Evolutionary conservation across 2,113 vertebrate genomes (phyloP).

Genomic region (Phalacrocorax brasilianus): DNA sequence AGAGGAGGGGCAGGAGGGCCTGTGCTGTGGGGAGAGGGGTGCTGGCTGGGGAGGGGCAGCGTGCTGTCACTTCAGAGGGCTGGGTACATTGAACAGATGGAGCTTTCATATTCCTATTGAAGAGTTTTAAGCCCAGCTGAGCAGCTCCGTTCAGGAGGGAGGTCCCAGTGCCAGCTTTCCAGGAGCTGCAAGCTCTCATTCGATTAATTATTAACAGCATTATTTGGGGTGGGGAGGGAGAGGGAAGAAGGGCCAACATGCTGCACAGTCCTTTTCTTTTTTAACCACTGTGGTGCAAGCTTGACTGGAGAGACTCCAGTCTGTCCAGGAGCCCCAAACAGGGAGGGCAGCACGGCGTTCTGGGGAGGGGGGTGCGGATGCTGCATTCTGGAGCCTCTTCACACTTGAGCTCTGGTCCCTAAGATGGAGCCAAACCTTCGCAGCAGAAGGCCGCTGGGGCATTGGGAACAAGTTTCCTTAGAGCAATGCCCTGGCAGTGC

Average conservation of each 20-base stretch:
- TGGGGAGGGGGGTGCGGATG: neutral
- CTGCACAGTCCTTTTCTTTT: neutral
- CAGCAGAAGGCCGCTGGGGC: neutral
- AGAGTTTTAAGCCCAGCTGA: constrained; percentile 72
- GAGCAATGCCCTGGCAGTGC: neutral
- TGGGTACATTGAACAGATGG: constrained; percentile 49
- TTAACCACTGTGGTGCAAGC: constrained; percentile 41
- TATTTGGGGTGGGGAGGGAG: constrained; percentile 65
- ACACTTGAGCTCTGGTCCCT: neutral
- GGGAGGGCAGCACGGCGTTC: neutral
- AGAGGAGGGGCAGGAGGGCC: neutral
- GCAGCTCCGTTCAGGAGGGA: constrained; percentile 68
- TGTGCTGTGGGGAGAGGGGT: neutral
- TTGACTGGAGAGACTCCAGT: neutral
- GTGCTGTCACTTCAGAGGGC: constrained; percentile 40
- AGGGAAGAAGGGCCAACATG: neutral
- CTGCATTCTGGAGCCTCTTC: neutral
- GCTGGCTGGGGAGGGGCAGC: constrained; percentile 1
- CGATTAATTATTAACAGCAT: constrained; percentile 69
- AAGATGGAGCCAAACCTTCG: constrained; percentile 14
- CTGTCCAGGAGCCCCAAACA: neutral
- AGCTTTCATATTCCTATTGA: constrained; percentile 70
- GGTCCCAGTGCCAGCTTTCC: constrained; percentile 68
- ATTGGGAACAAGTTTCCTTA: neutral
- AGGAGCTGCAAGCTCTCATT: constrained; percentile 71